A percentile compares a stretch with the other conserved stretches of the same genome.
phyloP scores from a whole-genome alignment of 2,797 vertebrate species.

The Calcarius lapponicus region DNA sequence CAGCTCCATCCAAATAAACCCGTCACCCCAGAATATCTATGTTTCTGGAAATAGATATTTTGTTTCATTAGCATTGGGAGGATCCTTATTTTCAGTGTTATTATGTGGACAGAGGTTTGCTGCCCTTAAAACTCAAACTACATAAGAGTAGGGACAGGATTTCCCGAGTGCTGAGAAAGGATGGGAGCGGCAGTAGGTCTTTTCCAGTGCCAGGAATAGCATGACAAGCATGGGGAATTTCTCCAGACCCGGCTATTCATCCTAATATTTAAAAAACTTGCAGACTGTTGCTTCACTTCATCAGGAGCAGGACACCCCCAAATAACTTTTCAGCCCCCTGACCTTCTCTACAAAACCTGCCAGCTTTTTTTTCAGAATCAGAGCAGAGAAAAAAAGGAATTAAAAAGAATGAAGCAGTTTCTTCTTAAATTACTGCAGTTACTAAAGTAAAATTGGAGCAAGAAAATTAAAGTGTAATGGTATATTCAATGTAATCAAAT shows the following conservation, averaged over 20 bases:
- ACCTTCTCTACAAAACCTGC: background rate
- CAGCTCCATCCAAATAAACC: background rate
- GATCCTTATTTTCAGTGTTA: background rate
- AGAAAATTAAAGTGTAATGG: conserved; percentile 2
- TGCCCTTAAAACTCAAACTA: background rate
- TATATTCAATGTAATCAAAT: background rate
- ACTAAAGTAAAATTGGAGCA: background rate
- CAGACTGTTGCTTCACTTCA: background rate
- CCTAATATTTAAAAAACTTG: background rate
- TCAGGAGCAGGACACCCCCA: background rate
- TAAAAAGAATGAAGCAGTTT: background rate
- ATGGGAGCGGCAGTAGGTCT: background rate
- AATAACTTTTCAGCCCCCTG: background rate
- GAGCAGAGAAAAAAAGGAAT: background rate
- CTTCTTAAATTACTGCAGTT: background rate
- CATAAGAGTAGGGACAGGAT: background rate
- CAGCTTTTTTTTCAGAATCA: background rate
- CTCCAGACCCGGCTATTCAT: background rate
- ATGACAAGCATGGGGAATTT: background rate
- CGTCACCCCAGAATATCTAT: background rate
- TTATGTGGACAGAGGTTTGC: background rate
- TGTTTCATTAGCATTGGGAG: background rate
- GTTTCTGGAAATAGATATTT: background rate
- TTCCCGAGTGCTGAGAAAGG: background rate
- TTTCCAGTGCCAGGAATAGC: background rate